These are phyloP conservation scores for Clusia tigrina DNA, from an alignment of 2,888 invertebrate species.

Conservation along the genomic window DNA sequence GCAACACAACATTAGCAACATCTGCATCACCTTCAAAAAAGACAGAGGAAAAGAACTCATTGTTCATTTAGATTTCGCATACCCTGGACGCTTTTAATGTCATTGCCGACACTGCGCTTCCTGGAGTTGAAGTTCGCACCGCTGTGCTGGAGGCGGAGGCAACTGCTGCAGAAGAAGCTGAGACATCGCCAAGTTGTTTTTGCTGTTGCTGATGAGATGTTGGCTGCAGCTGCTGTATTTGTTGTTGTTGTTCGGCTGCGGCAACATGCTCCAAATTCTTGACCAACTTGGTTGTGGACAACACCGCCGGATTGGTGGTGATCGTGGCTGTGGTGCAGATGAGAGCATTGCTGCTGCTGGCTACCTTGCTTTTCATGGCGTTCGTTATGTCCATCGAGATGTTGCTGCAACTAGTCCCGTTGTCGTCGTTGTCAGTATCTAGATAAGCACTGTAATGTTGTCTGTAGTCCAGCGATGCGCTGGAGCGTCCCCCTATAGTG, in stretches of 20 bases:
- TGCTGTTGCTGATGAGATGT: too few species aligned
- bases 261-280: constrained; percentile 1
- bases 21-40: not conserved
- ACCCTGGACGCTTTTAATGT: constrained; percentile 40
- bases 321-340: constrained; percentile 15
- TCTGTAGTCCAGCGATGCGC: constrained; percentile 36
- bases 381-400: constrained; percentile 35
- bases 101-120: constrained; percentile 18
- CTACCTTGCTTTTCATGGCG: constrained; percentile 3
- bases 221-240: constrained; percentile 10
- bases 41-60: not conserved
- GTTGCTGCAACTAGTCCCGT: too few species aligned
- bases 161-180: not conserved
- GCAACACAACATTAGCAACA: too few species aligned
- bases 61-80: constrained; percentile 22
- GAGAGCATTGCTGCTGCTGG: not conserved
- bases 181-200: too few species aligned
- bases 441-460: constrained; percentile 32
- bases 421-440: constrained; percentile 24
- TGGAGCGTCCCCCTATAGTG: constrained; percentile 33
- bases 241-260: not conserved
- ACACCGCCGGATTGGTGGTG: constrained; percentile 16
- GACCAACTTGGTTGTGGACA: constrained; percentile 13
- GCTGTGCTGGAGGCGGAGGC: not conserved
- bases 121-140: too few species aligned